phyloP scores from a whole-genome alignment of 2,888 invertebrate species.

The Tinea trinotella region DNA sequence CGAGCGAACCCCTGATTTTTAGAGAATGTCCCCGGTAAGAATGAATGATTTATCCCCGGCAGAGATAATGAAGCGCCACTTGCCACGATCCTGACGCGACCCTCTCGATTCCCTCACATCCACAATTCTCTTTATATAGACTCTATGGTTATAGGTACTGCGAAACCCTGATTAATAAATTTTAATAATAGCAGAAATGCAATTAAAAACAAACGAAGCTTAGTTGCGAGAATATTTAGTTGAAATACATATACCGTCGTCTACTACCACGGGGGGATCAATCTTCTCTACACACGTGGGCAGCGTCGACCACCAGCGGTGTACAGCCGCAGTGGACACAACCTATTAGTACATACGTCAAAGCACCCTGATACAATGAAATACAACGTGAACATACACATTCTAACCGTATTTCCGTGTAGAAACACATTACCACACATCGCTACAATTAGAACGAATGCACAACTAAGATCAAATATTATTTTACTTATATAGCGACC shows the following conservation, averaged over 20 bases:
- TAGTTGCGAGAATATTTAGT: background rate
- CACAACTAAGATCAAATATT: background rate
- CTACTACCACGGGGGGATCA: background rate
- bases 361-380: conserved; percentile 11
- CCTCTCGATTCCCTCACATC: too few species aligned
- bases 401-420: conserved; percentile 6
- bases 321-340: conserved; percentile 18
- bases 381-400: conserved; percentile 4
- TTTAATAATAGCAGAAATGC: too few species aligned
- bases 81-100: too few species aligned
- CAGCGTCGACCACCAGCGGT: conserved; percentile 18
- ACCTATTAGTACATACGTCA: conserved; percentile 16
- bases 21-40: too few species aligned
- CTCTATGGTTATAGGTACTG: too few species aligned
- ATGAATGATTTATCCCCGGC: too few species aligned
- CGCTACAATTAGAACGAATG: background rate
- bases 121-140: too few species aligned
- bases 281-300: conserved; percentile 14
- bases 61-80: too few species aligned
- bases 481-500: too few species aligned
- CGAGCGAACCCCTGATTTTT: too few species aligned
- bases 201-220: background rate
- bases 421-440: background rate
- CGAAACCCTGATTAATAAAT: too few species aligned
- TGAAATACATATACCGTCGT: background rate